A percentile compares a stretch with the other conserved stretches of the same genome.
Conservation (phyloP, 30 jellyfish, hydroid and myxozoan species). For the Aurelia aurita complex sp. Pacific region DNA sequence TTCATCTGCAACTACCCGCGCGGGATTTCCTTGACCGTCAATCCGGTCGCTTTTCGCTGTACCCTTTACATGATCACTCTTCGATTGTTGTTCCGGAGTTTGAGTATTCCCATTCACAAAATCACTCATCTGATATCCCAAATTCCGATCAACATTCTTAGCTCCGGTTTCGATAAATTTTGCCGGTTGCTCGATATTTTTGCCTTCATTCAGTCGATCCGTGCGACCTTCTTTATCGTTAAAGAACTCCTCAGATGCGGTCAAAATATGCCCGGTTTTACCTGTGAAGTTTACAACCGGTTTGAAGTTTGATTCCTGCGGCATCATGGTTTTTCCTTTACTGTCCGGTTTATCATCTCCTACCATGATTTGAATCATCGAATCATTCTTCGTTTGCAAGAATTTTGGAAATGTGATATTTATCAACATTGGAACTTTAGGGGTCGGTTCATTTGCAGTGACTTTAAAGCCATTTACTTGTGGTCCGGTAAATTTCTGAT, state of each 20-base stretch:
- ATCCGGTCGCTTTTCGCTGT: background rate
- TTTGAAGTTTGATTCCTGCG: conserved; percentile 29
- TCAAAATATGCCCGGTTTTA: conserved; percentile 7
- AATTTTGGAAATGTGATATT: conserved; percentile 60
- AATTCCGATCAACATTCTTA: background rate
- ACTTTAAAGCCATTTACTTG: background rate
- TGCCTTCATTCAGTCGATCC: conserved; percentile 14
- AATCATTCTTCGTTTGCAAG: conserved; percentile 34
- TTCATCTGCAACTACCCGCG: background rate
- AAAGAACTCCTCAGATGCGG: conserved; percentile 40
- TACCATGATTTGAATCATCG: conserved; percentile 53
- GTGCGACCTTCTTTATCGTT: conserved; percentile 19
- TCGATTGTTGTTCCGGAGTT: background rate
- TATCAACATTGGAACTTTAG: conserved; percentile 49
- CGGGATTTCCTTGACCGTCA: background rate
- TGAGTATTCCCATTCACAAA: background rate
- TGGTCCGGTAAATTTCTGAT: background rate
- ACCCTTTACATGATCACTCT: background rate
- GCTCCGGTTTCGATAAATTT: background rate
- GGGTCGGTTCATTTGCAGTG: conserved; percentile 25
- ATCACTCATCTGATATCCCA: conserved; percentile 27
- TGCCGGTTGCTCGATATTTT: background rate
- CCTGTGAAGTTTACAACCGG: conserved; percentile 60
- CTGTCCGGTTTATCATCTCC: conserved; percentile 21
- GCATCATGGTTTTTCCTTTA: conserved; percentile 15